Conservation (phyloP, 2,113 vertebrate genomes). For the Cephalopterus ornatus region DNA sequence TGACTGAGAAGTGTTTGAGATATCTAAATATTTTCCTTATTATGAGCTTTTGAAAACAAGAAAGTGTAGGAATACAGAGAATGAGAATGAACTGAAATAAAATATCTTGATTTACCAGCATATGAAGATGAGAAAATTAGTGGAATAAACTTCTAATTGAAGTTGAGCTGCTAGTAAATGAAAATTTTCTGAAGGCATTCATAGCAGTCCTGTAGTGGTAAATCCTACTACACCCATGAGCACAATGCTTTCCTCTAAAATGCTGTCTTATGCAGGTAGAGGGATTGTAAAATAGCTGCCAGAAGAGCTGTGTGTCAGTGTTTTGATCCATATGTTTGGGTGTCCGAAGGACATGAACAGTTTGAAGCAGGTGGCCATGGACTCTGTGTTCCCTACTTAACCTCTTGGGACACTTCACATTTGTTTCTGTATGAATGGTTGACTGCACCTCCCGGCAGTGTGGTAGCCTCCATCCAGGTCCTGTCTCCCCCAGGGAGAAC, state of each 20-base stretch:
- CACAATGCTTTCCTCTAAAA: not conserved
- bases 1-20: not conserved
- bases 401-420: not conserved
- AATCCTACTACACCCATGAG: not conserved
- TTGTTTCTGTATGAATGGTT: not conserved
- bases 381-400: not conserved
- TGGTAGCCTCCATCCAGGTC: not conserved
- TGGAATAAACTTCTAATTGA: not conserved
- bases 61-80: not conserved
- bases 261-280: accelerated
- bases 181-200: not conserved
- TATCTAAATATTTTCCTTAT: not conserved
- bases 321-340: not conserved
- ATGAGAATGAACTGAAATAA: not conserved
- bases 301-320: not conserved
- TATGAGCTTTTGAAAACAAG: not conserved
- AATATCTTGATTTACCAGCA: not conserved
- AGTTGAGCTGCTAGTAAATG: not conserved
- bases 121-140: not conserved
- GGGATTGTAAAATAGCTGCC: not conserved
- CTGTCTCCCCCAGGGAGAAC: not conserved
- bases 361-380: not conserved
- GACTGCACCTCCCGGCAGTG: not conserved
- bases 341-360: not conserved
- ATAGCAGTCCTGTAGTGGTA: not conserved